These are phyloP conservation scores for Glyptemys insculpta DNA, from an alignment of 2,797 vertebrate genomes.

Conservation along the genomic window DNA sequence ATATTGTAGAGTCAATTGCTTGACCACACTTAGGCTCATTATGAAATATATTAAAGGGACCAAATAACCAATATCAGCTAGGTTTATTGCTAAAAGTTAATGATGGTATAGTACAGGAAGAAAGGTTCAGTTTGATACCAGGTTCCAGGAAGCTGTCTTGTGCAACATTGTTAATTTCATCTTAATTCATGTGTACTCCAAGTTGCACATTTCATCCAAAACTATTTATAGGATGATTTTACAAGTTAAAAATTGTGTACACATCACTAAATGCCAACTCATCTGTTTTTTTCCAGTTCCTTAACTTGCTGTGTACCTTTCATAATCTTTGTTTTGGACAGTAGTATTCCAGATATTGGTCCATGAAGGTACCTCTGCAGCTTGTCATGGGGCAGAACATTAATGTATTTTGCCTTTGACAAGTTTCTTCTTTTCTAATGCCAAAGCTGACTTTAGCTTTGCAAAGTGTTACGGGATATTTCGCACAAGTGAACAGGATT, in stretches of 20 bases:
- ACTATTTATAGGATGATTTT: background rate
- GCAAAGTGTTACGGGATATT: background rate
- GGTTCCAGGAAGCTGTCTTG: background rate
- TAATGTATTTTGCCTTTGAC: background rate
- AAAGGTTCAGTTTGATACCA: background rate
- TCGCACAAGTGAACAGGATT: background rate
- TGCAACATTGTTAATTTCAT: background rate
- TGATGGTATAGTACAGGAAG: background rate
- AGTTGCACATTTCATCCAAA: background rate
- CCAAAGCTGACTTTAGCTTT: background rate
- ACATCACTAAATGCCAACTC: background rate
- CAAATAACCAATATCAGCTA: background rate
- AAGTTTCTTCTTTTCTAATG: background rate
- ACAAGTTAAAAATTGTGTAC: background rate
- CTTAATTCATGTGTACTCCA: background rate
- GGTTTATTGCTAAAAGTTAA: background rate
- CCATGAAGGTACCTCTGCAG: background rate
- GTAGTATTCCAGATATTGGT: background rate
- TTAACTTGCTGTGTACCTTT: background rate
- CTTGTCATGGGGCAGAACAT: background rate
- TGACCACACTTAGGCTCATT: background rate
- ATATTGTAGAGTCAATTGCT: background rate
- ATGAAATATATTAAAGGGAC: background rate
- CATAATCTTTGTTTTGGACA: background rate
- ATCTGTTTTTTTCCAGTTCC: background rate